Evolutionary conservation across 1,140 invertebrate species (phyloP), one percentile per base, ranked within the genome.

Genomic region (Drosophila burlai): DNA sequence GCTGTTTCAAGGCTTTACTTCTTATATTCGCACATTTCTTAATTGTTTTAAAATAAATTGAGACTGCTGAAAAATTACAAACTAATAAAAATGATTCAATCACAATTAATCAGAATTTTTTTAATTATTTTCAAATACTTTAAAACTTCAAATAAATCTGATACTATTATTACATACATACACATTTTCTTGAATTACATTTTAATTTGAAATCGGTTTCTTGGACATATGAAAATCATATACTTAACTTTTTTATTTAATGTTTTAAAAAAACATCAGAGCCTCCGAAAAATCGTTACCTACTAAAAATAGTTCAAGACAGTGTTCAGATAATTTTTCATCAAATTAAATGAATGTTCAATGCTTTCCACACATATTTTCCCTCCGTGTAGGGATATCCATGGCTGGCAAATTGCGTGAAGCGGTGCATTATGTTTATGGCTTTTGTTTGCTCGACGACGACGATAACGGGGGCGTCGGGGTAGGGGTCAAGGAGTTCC

Each of bases 381-480:
- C 4, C 5, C 26, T 4, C 52, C 1, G 36, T 60, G 38, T 16
- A 60, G 6, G 34, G 26, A 21, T 58, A 60, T 64, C 76, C 74
- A 42, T 76, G 75, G 62, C 34, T 76, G 61, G 52, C 65, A 89
- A 78, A 87, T 78, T 89, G 83, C 80, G 81, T 87, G 84, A 83
- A 83, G 84, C 72, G 43, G 54, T 43, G 81, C 65, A 87, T 87
- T 89, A 84, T 81, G 77, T 57, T 77, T 83, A 81, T 89, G 43
- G 49, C 49, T 61, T 89, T 87, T 87, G 77, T 89, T 87, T 87
- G 80, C 80, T 66, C 68, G 18, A 5, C 50, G 18, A 18, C 21
- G 26, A 18, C 13, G 21, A 47, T 7, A 7, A 26, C 46, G 26
- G 26, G 67, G 24, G 74, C 64, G 75, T 73, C 59, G 36, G 26